phyloP scores from a whole-genome alignment of 2,888 invertebrate species.

The Apoderus coryli region DNA sequence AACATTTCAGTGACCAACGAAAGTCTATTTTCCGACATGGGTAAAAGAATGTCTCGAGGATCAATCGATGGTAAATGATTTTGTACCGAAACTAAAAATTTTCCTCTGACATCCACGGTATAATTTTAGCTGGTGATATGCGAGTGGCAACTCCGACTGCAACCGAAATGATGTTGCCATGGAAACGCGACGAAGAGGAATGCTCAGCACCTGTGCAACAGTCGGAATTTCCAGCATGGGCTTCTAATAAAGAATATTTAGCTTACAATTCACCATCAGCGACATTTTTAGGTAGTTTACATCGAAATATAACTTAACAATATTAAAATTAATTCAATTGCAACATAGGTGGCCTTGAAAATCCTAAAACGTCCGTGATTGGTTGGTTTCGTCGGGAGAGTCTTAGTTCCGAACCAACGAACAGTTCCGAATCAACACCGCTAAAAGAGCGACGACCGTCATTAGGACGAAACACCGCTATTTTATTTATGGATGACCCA shows the following conservation, averaged over 20 bases:
- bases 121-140: slow-evolving; percentile 33
- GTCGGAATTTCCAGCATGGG: slow-evolving; percentile 90
- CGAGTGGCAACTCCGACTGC: slow-evolving; percentile 77
- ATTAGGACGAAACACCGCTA: slow-evolving; percentile 30
- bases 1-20: slow-evolving; percentile 35
- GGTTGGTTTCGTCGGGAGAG: slow-evolving; percentile 79
- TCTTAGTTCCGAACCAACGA: slow-evolving; percentile 50
- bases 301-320: not conserved
- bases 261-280: slow-evolving; percentile 85
- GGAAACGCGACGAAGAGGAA: slow-evolving; percentile 74
- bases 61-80: slow-evolving; percentile 34
- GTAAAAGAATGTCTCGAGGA: slow-evolving; percentile 33
- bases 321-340: slow-evolving; percentile 3
- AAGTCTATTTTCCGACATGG: slow-evolving; percentile 32
- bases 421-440: slow-evolving; percentile 34
- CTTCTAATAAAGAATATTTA: slow-evolving; percentile 85
- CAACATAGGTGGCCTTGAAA: slow-evolving; percentile 63
- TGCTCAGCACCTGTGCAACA: slow-evolving; percentile 45
- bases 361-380: slow-evolving; percentile 80
- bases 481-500: slow-evolving; percentile 49
- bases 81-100: too few relatives aligned
- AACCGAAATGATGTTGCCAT: slow-evolving; percentile 80
- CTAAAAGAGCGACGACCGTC: slow-evolving; percentile 28
- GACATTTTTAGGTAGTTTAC: slow-evolving; percentile 65
- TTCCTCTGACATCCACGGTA: not conserved